phyloP scores from a whole-genome alignment of 2,797 vertebrate species.

The Sternarchorhynchus goeldii region DNA sequence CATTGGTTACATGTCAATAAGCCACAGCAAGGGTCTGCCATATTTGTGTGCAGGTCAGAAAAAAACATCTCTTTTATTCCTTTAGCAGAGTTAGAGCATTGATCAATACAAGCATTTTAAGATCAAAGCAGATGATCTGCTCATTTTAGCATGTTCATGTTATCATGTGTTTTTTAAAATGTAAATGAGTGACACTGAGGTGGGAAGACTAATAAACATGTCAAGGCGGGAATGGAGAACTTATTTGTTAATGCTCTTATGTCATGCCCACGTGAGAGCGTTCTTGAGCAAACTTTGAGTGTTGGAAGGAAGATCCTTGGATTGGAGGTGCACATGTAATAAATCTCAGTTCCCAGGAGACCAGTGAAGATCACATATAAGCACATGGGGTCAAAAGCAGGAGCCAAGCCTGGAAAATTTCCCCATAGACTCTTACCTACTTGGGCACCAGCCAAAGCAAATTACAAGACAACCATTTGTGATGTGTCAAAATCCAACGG shows the following conservation, averaged over 20 bases:
- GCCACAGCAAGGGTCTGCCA: neutral
- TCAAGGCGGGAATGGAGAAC: conserved; percentile 1
- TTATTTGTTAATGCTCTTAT: conserved; percentile 1
- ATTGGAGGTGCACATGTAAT: conserved; percentile 23
- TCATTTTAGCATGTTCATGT: neutral
- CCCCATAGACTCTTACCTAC: conserved; percentile 1
- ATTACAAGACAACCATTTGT: conserved; percentile 1
- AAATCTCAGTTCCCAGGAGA: conserved; percentile 33
- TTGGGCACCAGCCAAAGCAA: neutral
- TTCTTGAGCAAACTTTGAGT: neutral
- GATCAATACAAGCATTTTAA: neutral
- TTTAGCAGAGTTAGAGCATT: neutral
- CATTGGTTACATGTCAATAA: conserved; percentile 13
- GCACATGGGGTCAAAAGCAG: conserved; percentile 16
- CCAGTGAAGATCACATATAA: conserved; percentile 34
- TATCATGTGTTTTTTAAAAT: neutral
- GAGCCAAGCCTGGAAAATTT: conserved; percentile 26
- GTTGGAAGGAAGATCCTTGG: conserved; percentile 8
- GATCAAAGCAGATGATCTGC: neutral
- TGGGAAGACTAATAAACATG: conserved; percentile 17
- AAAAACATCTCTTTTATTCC: too few relatives aligned
- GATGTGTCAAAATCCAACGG: conserved; percentile 5
- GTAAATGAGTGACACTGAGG: neutral
- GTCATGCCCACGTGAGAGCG: conserved; percentile 4
- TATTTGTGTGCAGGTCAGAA: neutral